Base-by-base conservation (phyloP, 2,113 vertebrate species). In the Ovis aries region DNA sequence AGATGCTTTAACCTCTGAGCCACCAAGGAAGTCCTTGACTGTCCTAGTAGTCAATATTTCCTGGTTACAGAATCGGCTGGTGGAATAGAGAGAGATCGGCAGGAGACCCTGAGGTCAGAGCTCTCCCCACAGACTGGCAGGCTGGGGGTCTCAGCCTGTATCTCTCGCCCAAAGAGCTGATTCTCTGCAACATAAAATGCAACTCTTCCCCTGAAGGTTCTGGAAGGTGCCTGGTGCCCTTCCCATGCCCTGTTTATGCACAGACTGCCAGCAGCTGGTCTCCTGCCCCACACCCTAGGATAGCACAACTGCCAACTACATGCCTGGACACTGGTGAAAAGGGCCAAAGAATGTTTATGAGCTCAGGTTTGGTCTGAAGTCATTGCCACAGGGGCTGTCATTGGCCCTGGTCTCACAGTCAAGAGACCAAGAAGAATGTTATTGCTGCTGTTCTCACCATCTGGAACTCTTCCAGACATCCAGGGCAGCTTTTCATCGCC, bases 331-430 rank as follows among this genome's bases (percentile, higher is more conserved):
- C 67, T 5, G 4, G 6, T 40, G 88, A 92, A 33, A 33, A 60
- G 80, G 29, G 84, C 84, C 91, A 91, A 71, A 83, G 80, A 82
- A 94, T 77, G 88, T 94, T 92, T 62, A 84, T 27, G 29, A 94
- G 77, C 52, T 71, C 15, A 36, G 29, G 45, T 95, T 94, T 59
- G 27, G 77, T 94, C 60, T 96, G 67, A 94, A 96, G 55, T 91
- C 81, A 43, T 1, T 52, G 67, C 81, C 67, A 60, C 67, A 17
- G n/a, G 59, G 90, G 48, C 53, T 27, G 71, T 33, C 81, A 36
- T 0, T 1, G 3, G 82, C 50, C 43, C 45, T 92, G 31, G 74
- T 53, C 64, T 95, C 95, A 52, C 21, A 50, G 86, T 86, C 25
- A 53, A 48, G 45, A 88, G 89, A 74, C 85, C 43, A 23, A 3